Conservation (phyloP, 2,888 invertebrate genomes). For the Cinara cedri region DNA sequence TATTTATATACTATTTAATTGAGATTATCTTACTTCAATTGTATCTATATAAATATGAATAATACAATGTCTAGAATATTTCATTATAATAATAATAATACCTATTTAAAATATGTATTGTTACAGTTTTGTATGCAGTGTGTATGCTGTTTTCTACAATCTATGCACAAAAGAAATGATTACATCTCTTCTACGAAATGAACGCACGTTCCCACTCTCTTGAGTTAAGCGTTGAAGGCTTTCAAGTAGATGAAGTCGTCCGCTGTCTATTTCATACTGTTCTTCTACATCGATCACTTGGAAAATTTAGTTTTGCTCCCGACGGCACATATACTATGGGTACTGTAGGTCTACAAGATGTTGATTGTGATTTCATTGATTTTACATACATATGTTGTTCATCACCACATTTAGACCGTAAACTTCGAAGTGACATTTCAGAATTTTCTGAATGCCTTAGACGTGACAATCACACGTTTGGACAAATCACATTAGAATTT, state of each 20-base stretch:
- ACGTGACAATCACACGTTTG: slow-evolving; percentile 71
- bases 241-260: slow-evolving; percentile 90
- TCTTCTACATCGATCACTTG: slow-evolving; percentile 85
- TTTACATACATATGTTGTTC: slow-evolving; percentile 94
- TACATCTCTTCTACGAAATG: slow-evolving; percentile 61
- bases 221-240: slow-evolving; percentile 78
- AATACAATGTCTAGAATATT: not conserved
- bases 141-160: slow-evolving; percentile 46
- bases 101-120: slow-evolving; percentile 37
- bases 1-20: not conserved
- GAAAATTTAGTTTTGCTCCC: slow-evolving; percentile 87
- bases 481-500: slow-evolving; percentile 92
- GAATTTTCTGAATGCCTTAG: slow-evolving; percentile 79
- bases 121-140: slow-evolving; percentile 51
- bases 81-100: slow-evolving; percentile 21
- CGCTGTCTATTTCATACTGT: slow-evolving; percentile 91
- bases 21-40: not conserved
- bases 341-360: slow-evolving; percentile 93
- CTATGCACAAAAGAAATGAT: slow-evolving; percentile 50
- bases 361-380: slow-evolving; percentile 97
- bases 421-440: slow-evolving; percentile 76
- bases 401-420: slow-evolving; percentile 77
- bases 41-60: not conserved
- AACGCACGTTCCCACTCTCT: slow-evolving; percentile 64
- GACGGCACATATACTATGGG: slow-evolving; percentile 96